A percentile compares a stretch with the other conserved stretches of the same genome.
Conservation (phyloP, 2,113 vertebrate species). For the Lathamus discolor region DNA sequence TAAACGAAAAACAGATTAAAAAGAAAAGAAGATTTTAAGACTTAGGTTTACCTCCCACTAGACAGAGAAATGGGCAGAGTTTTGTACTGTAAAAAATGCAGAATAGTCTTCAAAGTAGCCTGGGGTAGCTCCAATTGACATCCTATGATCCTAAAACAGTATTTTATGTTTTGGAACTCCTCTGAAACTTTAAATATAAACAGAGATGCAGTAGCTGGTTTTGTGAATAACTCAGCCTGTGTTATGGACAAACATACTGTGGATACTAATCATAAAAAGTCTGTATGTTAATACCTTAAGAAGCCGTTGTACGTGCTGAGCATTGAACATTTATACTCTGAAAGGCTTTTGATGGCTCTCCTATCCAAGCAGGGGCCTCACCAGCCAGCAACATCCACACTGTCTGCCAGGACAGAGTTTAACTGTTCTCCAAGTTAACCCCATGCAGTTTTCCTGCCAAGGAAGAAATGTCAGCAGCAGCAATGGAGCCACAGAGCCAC, state of each 20-base stretch:
- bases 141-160: not conserved
- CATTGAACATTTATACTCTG: not conserved
- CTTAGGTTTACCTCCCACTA: not conserved
- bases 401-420: not conserved
- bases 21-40: not conserved
- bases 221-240: not conserved
- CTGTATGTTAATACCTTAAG: not conserved
- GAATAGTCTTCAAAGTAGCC: not conserved
- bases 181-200: not conserved
- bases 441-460: not conserved
- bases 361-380: not conserved
- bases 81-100: not conserved
- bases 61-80: not conserved
- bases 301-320: not conserved
- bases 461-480: not conserved
- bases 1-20: not conserved
- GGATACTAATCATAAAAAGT: not conserved
- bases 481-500: not conserved
- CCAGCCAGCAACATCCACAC: not conserved
- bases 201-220: not conserved
- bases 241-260: not conserved
- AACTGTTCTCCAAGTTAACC: not conserved
- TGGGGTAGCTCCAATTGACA: not conserved
- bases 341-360: not conserved
- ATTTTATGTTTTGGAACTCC: not conserved